These are phyloP conservation scores for Sebastes elongatus DNA, from an alignment of 2,797 vertebrate species.

Conservation along the genomic window DNA sequence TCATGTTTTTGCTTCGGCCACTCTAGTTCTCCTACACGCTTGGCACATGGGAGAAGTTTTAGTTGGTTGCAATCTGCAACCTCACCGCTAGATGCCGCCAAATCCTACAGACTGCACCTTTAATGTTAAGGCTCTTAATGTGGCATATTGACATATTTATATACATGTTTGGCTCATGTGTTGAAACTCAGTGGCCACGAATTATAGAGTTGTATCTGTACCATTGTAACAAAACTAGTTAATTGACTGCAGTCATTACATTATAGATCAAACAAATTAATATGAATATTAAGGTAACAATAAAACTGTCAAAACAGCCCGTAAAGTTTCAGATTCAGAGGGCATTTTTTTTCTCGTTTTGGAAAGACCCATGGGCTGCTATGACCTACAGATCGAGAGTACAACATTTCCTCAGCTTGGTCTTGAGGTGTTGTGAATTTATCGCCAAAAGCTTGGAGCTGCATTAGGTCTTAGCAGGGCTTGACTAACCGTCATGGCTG, in stretches of 20 bases:
- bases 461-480: slow-evolving; percentile 20
- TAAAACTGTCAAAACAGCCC: background rate
- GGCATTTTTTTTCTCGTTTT: background rate
- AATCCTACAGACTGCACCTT: background rate
- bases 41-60: background rate
- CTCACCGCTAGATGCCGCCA: background rate
- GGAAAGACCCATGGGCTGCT: background rate
- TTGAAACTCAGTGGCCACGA: background rate
- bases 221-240: background rate
- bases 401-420: slow-evolving; percentile 16
- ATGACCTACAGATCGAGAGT: background rate
- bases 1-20: no score
- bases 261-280: background rate
- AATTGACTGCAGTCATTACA: background rate
- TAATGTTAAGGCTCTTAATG: background rate
- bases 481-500: slow-evolving; percentile 15
- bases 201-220: background rate
- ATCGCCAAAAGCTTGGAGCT: slow-evolving; percentile 7
- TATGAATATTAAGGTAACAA: background rate
- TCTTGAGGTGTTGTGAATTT: slow-evolving; percentile 33
- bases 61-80: background rate
- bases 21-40: no score
- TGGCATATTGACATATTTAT: background rate
- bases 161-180: background rate
- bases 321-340: background rate